Evolutionary conservation across 2,888 invertebrate species (phyloP), one percentile per base, ranked within the genome.

Genomic region (Cheilosia soror): DNA sequence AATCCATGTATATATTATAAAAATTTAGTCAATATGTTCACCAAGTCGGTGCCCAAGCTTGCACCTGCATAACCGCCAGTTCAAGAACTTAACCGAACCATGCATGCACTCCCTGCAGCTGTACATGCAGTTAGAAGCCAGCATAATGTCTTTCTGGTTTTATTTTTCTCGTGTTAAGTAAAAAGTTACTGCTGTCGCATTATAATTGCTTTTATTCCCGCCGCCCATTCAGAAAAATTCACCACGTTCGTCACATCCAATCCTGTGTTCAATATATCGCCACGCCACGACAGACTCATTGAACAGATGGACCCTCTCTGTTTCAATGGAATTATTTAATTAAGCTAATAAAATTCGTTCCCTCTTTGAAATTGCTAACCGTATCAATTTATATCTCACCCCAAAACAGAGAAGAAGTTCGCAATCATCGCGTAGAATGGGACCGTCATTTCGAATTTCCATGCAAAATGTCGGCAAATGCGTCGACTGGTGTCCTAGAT

Each of bases 401-500:
- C 51, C 27, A 47, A 51, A 51, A 51, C 94, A 98, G 98, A 90
- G 96, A 97, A 93, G 98, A 98, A 93, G 98, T 99, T 87, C 95
- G 95, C 89, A 97, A 98, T 92, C 98, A 99, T 94, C 95, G 96
- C 88, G 98, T 99, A 89, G 95, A 96, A 93, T 99, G 99, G 98
- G 96, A 96, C 92, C 96, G 96, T 83, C 95, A 95, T 90, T 98
- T 98, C 93, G 95, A 95, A 89, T 99, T 99, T 93, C 95, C 96
- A 87, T 98, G 98, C 94, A 98, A 98, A 93, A 98, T 99, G 97
- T 96, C 97, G 91, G 98, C 98, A 88, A 98, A 97, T 93, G 97
- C 98, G 55, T 96, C 96, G 89, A 98, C 98, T 27, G 98, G 98
- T 87, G 96, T 98, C 88, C 94, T 99, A 88, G 99, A 99, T 93